These are phyloP conservation scores for Mobula birostris DNA, from an alignment of 2,113 vertebrate genomes.

Conservation along the genomic window DNA sequence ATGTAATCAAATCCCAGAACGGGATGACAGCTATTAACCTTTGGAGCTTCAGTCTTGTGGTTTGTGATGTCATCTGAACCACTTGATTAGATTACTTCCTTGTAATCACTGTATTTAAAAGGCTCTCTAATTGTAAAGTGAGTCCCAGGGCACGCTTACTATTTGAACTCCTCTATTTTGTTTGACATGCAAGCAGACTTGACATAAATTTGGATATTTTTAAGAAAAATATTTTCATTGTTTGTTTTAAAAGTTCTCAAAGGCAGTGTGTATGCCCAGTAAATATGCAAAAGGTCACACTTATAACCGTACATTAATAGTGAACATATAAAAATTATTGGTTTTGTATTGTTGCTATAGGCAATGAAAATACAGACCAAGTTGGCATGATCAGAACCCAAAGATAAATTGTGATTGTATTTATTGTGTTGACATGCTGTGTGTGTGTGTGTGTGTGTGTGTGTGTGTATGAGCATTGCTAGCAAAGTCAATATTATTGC, in stretches of 20 bases:
- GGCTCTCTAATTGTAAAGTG: slow-evolving; percentile 27
- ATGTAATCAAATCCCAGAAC: slow-evolving; percentile 14
- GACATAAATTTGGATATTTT: background rate
- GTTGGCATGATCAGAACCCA: background rate
- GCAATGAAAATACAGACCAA: background rate
- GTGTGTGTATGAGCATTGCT: too few species aligned
- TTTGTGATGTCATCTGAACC: slow-evolving; percentile 34
- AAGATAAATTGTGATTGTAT: background rate
- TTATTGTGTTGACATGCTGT: too few species aligned
- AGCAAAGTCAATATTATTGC: too few species aligned
- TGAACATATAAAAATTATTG: background rate
- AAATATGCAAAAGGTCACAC: background rate
- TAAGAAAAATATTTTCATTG: background rate
- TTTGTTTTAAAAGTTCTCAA: background rate
- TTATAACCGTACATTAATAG: background rate
- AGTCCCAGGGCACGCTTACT: slow-evolving; percentile 3
- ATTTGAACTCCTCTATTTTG: slow-evolving; percentile 6
- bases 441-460: too few species aligned
- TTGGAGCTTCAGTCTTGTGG: slow-evolving; percentile 29
- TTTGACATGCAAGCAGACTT: background rate
- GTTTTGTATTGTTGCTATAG: background rate
- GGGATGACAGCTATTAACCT: slow-evolving; percentile 26
- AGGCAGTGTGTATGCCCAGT: background rate
- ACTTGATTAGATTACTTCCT: slow-evolving; percentile 34
- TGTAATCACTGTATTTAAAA: slow-evolving; percentile 34